Base-by-base conservation (phyloP, 2,113 vertebrate species). In the Laticauda laticaudata region DNA sequence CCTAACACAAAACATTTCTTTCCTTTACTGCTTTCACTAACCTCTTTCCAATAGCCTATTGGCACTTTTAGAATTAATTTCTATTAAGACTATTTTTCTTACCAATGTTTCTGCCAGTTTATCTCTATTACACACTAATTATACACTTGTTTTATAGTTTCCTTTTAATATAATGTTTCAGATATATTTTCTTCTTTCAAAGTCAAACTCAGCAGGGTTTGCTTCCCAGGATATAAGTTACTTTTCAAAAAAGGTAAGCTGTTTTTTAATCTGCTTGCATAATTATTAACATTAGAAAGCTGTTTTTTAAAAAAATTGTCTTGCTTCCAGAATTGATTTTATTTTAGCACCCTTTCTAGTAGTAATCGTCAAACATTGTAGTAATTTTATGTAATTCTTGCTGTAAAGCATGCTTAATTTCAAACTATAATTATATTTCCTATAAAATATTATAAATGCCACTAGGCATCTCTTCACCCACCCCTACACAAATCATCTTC, bases 271-370 rank as follows among this genome's bases (percentile, higher is more conserved):
- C 14, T 7, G 24, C n/a, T 69, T 64, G 20, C 87, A 51, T 39
- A 43, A 64, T 69, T 88, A 39, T 87, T 92, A 92, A 87, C 64
- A 64, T 69, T 92, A 88, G 55, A 91, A 87, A 91, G 81, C 81
- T 92, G 59, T 69, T 92, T 75, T 92, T 69, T 45, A 45, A 69
- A 43, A 51, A 81, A 92, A 69, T 87, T 92, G n/a, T 48, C 45
- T 88, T 48, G 64, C 59, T 88, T 54, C 39, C n/a, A 88, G 21
- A 88, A 34, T 26, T 45, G 26, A 34, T 92, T 92, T 92, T 54
- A 34, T 59, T 26, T 69, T 88, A 54, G 23, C 11, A 55, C 59
- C 12, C 54, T 88, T 88, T 69, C 39, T 39, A 48, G 45, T 34
- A 23, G 26, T 39, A 61, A 54, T 88, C 59, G 75, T 88, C 86